These are phyloP conservation scores for Chelidonichthys spinosus DNA, from an alignment of 2,797 vertebrate species.

Conservation along the genomic window DNA sequence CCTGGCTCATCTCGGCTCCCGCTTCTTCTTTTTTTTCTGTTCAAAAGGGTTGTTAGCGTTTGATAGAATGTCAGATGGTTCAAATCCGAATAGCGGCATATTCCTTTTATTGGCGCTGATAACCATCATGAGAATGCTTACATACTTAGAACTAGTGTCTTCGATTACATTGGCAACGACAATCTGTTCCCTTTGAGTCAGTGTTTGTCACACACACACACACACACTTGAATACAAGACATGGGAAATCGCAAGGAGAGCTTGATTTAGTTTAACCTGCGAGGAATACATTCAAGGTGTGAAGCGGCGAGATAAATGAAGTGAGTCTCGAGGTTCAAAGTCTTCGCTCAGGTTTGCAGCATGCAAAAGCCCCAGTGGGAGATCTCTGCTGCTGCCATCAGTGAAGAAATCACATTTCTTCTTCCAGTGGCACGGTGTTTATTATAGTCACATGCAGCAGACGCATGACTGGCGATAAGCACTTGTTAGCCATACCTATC, in stretches of 20 bases:
- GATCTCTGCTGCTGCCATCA: slow-evolving; percentile 37
- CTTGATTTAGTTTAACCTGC: slow-evolving; percentile 39
- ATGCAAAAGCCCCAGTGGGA: slow-evolving; percentile 30
- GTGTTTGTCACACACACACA: slow-evolving; percentile 14
- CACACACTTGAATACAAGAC: slow-evolving; percentile 26
- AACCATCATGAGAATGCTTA: neutral
- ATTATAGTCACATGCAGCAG: slow-evolving; percentile 18
- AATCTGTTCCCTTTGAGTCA: slow-evolving; percentile 15
- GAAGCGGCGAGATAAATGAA: slow-evolving; percentile 22
- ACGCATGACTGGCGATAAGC: slow-evolving; percentile 18
- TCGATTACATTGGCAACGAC: slow-evolving; percentile 12
- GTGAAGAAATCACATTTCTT: slow-evolving; percentile 24
- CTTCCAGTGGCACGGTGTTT: slow-evolving; percentile 21
- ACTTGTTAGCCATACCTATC: slow-evolving; percentile 8
- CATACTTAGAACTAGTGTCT: slow-evolving; percentile 1
- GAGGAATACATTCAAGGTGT: slow-evolving; percentile 26
- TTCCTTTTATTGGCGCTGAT: slow-evolving; percentile 1
- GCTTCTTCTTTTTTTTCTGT: slow-evolving; percentile 16
- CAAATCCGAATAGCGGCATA: slow-evolving; percentile 25
- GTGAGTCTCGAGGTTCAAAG: slow-evolving; percentile 34
- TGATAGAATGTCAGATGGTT: slow-evolving; percentile 28
- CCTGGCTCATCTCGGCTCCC: slow-evolving; percentile 17
- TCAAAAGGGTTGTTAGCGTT: slow-evolving; percentile 22
- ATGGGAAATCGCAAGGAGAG: slow-evolving; percentile 26
- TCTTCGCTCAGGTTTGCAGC: slow-evolving; percentile 18